Percentiles rank a stretch among this genome's conserved stretches.
These are phyloP conservation scores for Agriopis aurantiaria DNA, from an alignment of 2,888 invertebrate species.

Conservation along the genomic window DNA sequence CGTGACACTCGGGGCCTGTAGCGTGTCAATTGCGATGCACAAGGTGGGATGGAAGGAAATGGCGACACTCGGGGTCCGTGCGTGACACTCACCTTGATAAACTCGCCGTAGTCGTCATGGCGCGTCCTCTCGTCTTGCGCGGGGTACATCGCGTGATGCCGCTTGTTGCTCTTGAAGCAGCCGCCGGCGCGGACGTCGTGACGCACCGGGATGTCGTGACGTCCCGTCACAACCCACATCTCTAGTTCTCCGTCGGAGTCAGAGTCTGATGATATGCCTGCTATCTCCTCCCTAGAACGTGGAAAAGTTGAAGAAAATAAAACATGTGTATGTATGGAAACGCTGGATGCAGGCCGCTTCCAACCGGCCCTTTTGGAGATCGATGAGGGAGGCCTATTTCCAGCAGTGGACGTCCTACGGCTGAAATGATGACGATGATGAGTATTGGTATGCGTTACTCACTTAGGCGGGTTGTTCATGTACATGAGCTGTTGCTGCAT, in stretches of 20 bases:
- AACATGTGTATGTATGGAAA: too few relatives aligned
- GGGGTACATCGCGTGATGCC: conserved; percentile 61
- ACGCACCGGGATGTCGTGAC: conserved; percentile 96
- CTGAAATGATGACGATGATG: too few relatives aligned
- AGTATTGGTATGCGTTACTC: conserved; percentile 37
- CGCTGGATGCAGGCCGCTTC: too few relatives aligned
- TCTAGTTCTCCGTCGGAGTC: conserved; percentile 92
- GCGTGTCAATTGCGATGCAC: too few relatives aligned
- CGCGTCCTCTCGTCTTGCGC: conserved; percentile 15
- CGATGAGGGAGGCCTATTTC: too few relatives aligned
- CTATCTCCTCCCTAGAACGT: conserved; percentile 87
- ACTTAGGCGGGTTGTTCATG: conserved; percentile 68
- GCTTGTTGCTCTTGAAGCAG: conserved; percentile 89
- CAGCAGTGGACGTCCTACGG: too few relatives aligned
- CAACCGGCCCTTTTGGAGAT: too few relatives aligned
- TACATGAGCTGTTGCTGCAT: conserved; percentile 87
- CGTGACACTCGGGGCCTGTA: too few relatives aligned
- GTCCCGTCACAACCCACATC: conserved; percentile 93
- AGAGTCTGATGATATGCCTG: conserved; percentile 92
- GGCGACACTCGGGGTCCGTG: too few relatives aligned
- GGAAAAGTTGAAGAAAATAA: too few relatives aligned
- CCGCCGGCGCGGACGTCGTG: conserved; percentile 86
- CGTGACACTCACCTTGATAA: conserved; percentile 87
- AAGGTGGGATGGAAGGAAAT: too few relatives aligned
- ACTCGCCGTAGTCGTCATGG: conserved; percentile 97